Evolutionary conservation across 2,113 vertebrate genomes (phyloP).

Genomic region (Mormoops blainvillei): DNA sequence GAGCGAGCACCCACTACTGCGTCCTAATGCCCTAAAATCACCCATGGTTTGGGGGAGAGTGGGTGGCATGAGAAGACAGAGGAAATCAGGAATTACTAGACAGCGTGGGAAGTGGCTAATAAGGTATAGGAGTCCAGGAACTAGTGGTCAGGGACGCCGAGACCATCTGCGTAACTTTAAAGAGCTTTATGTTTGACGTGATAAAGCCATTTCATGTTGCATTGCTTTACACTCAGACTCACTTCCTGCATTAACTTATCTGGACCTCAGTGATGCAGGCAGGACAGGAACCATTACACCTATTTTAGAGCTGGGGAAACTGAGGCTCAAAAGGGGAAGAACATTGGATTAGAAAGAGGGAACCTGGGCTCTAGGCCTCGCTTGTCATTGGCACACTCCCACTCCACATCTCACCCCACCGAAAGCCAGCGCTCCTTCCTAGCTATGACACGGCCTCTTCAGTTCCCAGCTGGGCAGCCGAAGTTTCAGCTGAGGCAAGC

Average conservation of each 20-base stretch:
- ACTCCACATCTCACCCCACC: neutral
- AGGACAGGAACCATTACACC: neutral
- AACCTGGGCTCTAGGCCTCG: neutral
- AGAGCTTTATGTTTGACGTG: neutral
- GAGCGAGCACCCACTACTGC: neutral
- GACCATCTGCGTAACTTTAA: neutral
- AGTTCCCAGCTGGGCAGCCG: neutral
- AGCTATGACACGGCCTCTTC: fast-evolving
- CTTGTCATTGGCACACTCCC: neutral
- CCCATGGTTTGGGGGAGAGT: too few species aligned
- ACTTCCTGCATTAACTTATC: neutral
- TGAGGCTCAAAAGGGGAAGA: neutral
- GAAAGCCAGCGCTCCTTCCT: neutral
- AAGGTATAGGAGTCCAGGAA: neutral
- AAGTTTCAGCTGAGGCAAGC: neutral
- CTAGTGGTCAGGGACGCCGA: neutral
- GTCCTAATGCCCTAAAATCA: neutral
- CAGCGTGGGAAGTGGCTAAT: neutral
- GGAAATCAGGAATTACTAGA: neutral
- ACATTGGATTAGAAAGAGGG: neutral
- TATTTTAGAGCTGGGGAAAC: neutral
- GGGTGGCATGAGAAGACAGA: neutral
- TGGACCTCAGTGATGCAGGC: neutral
- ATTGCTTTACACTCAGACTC: neutral
- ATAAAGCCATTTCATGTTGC: neutral